These are phyloP conservation scores for Sparidentex hasta DNA, from an alignment of 2,797 vertebrate species.

Conservation along the genomic window DNA sequence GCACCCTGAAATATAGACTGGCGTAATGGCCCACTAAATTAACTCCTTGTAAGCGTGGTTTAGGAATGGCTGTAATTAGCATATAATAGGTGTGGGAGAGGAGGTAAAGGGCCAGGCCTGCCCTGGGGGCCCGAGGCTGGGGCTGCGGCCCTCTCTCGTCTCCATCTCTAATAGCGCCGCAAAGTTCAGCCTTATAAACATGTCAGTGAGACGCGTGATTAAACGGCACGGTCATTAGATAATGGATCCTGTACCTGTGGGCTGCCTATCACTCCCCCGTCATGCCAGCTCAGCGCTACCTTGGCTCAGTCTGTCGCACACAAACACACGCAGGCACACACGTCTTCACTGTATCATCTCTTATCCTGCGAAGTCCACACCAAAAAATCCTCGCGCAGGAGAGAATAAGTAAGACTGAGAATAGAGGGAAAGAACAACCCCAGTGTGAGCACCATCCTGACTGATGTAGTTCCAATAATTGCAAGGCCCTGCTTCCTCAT, in stretches of 20 bases:
- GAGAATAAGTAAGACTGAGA: slow-evolving; percentile 48
- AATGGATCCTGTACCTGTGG: slow-evolving; percentile 90
- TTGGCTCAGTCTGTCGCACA: slow-evolving; percentile 35
- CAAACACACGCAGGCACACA: slow-evolving; percentile 24
- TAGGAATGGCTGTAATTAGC: slow-evolving; percentile 95
- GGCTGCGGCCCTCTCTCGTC: slow-evolving; percentile 90
- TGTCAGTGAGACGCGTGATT: slow-evolving; percentile 93
- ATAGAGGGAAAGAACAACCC: slow-evolving; percentile 44
- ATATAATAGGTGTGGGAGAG: slow-evolving; percentile 92
- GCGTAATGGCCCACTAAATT: slow-evolving; percentile 93
- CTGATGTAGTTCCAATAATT: slow-evolving; percentile 93
- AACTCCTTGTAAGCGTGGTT: slow-evolving; percentile 95
- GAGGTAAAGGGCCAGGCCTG: slow-evolving; percentile 90
- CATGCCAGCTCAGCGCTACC: slow-evolving; percentile 57
- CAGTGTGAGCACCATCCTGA: slow-evolving; percentile 78
- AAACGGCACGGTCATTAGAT: slow-evolving; percentile 92
- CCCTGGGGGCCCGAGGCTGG: slow-evolving; percentile 88
- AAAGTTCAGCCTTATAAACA: slow-evolving; percentile 99
- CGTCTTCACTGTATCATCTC: slow-evolving; percentile 32
- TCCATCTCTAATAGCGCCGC: slow-evolving; percentile 90
- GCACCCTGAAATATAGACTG: slow-evolving; percentile 85
- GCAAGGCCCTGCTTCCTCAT: slow-evolving; percentile 80
- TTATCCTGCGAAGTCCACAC: slow-evolving; percentile 27
- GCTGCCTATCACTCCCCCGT: slow-evolving; percentile 88
- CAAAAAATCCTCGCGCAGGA: slow-evolving; percentile 45